Percentiles rank a stretch among this genome's conserved stretches.
These are phyloP conservation scores for Gallinago solitaria DNA, from an alignment of 2,797 vertebrate genomes.

Conservation along the genomic window DNA sequence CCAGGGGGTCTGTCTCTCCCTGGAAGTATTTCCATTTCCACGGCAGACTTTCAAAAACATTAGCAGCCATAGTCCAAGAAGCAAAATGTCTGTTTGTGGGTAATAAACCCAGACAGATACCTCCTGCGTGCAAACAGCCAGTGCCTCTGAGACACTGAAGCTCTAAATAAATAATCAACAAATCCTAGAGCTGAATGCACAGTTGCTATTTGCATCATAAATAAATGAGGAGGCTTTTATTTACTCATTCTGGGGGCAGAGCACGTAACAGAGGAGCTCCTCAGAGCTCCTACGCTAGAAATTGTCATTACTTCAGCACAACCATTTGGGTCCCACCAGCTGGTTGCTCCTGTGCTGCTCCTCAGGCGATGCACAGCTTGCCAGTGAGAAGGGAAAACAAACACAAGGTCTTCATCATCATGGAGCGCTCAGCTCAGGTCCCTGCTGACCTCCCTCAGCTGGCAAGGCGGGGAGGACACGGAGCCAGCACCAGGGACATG, in stretches of 20 bases:
- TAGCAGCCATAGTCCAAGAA: background rate
- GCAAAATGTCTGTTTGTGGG: slow-evolving; percentile 45
- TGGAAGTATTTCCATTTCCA: background rate
- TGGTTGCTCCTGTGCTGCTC: background rate
- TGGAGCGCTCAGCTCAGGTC: background rate
- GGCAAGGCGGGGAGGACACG: background rate
- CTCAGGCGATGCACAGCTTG: background rate
- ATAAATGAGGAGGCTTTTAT: slow-evolving; percentile 86
- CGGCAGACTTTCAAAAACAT: background rate
- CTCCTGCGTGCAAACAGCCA: slow-evolving; percentile 62
- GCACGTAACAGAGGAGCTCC: background rate
- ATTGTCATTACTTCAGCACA: background rate
- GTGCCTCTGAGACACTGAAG: slow-evolving; percentile 74
- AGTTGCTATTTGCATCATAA: slow-evolving; percentile 85
- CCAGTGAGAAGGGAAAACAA: background rate
- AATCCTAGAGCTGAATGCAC: slow-evolving; percentile 79
- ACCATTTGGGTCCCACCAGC: background rate
- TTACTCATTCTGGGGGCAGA: slow-evolving; percentile 70
- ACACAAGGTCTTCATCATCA: background rate
- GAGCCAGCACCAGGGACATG: background rate
- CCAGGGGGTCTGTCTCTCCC: background rate
- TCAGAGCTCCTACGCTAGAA: background rate
- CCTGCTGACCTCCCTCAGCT: background rate
- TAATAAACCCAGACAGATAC: slow-evolving; percentile 61
- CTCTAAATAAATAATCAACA: slow-evolving; percentile 88